Evolutionary conservation across 1,140 invertebrate species (phyloP), one percentile per base, ranked within the genome.

Genomic region (Caenorhabditis inopinata): DNA sequence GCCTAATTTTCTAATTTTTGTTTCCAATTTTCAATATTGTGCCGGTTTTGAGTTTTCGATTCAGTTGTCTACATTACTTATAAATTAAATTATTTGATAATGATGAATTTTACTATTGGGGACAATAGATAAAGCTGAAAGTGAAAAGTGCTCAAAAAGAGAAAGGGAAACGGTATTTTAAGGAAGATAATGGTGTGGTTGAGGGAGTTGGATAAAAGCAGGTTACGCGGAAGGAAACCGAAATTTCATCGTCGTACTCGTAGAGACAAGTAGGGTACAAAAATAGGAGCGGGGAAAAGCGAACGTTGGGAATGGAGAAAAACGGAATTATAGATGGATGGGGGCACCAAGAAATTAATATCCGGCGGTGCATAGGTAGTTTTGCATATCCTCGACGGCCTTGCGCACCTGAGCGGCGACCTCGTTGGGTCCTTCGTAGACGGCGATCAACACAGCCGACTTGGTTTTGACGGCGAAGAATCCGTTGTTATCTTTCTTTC

Each of bases 381-480:
- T 38, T 18, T 83, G 83, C 27, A 88, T 74, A 32, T 85, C 85
- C 81, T 87, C 86, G 48, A 87, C 84, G 38, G 87, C 86, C 18
- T 68, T 77, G 47, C 86, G 87, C 29, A 82, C 83, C 14, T 86
- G 85, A 27, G 85, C 47, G 38, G 86, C 85, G 62, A 83, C 83
- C 27, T 49, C 75, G 16, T 80, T 80, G 47, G 87, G 87, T 35
- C 87, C 86, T 35, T 88, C 83, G 81, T 85, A 87, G 12, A 88
- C 68, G 16, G 87, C 86, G 32, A 87, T 85, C 42, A 87, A n/a
- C 1, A 87, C 79, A n/a, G 86, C 86, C 85, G 73, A 82, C 77
- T 87, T 88, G 76, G 87, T 85, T 46, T 88, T 87, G 49, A 46
- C 84, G 16, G 86, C 87, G 74, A 87, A 88, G 48, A 87, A 84